A percentile compares a stretch with the other conserved stretches of the same genome.
phyloP scores from a whole-genome alignment of 2,888 invertebrate species.

The Conops quadrifasciatus region DNA sequence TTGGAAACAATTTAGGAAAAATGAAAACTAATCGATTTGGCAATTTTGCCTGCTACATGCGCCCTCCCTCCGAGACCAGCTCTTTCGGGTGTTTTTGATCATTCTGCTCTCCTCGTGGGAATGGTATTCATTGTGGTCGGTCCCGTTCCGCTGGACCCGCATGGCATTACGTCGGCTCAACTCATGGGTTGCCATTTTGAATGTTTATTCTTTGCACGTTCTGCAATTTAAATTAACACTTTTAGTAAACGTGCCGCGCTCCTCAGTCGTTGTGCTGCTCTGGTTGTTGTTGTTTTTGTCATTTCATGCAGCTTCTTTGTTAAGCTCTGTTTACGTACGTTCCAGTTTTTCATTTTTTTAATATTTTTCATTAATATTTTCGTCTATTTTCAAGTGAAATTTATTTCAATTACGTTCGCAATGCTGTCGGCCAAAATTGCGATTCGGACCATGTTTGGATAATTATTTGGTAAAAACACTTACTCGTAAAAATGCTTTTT shows the following conservation, averaged over 20 bases:
- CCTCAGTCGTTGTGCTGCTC: constrained; percentile 33
- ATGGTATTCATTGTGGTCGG: background rate
- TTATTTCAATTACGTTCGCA: too few species aligned
- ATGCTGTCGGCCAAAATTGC: too few species aligned
- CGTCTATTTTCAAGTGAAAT: too few species aligned
- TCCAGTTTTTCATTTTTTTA: too few species aligned
- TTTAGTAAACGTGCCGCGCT: constrained; percentile 58
- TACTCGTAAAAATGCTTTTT: too few species aligned
- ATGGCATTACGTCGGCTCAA: constrained; percentile 53
- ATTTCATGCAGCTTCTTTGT: too few species aligned
- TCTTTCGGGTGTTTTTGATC: constrained; percentile 17
- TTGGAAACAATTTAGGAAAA: constrained; percentile 52
- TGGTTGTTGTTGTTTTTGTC: too few species aligned
- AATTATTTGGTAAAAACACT: too few species aligned
- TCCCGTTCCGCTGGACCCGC: constrained; percentile 51
- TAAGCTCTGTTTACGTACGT: too few species aligned
- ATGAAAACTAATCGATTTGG: constrained; percentile 58
- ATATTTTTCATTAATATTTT: too few species aligned
- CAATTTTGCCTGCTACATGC: background rate
- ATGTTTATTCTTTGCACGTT: constrained; percentile 55
- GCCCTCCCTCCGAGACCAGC: background rate
- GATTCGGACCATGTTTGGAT: too few species aligned
- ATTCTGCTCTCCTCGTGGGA: background rate
- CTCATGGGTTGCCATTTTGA: constrained; percentile 27
- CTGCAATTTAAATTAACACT: constrained; percentile 61